Evolutionary conservation across 2,888 invertebrate species (phyloP), one percentile per base, ranked within the genome.

Genomic region (Metellina segmentata): DNA sequence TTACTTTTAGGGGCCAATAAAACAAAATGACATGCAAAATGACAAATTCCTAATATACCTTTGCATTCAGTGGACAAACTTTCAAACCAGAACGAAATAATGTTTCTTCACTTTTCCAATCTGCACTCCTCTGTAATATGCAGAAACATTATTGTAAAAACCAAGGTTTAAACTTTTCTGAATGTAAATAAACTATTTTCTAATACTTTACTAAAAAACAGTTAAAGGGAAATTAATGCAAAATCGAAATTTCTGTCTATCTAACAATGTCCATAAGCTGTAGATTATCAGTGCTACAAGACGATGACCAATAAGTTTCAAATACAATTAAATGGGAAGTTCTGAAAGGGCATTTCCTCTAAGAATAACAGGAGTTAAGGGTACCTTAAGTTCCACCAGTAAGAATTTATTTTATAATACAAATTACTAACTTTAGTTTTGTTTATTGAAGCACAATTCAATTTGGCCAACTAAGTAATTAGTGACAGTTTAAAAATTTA

Each of bases 41-140:
- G 48, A 20, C 8, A 4, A 74, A 74, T 51, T n/a, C n/a, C 6
- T 20, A 20, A 16, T 20, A 69, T 93, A 95, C 95, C 96, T 99
- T 99, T 34, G 99, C 99, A 95, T 99, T 99, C 79, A 97, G 95
- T 0, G 99, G 98, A 94, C 99, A 99, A 19, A 99, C 98, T 49
- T 96, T 94, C n/a, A 97, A 95, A 0, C 97, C 99, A 51, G 97
- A 97, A 79, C 96, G 95, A 94, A 98, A 99, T 70, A 99, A 95
- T 19, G 95, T 95, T 93, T 96, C 96, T 95, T 99, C 98, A 86
- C 95, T 96, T 91, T 96, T 96, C 99, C 99, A 99, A 85, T 98
- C 97, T 34, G 87, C 77, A 85, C 91, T 93, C 72, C 93, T 90
- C 93, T 93, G 70, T 34, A 88, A 81, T 75, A 81, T 51, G 9